These are phyloP conservation scores for Conistra vaccinii DNA, from an alignment of 2,888 invertebrate species.

Conservation along the genomic window DNA sequence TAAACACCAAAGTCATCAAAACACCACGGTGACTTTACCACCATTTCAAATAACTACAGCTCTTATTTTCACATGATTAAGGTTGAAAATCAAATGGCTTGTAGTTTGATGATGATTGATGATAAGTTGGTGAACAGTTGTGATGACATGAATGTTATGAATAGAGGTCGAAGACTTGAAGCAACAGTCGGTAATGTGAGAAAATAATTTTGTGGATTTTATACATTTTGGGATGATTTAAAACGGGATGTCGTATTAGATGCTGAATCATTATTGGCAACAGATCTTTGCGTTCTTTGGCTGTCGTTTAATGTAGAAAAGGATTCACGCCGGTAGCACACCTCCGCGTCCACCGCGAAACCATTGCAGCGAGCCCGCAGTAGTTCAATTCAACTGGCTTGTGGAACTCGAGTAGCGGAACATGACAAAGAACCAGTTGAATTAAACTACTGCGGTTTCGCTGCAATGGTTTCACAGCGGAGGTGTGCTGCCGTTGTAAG, in stretches of 20 bases:
- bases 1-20: constrained; percentile 79
- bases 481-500: too few relatives aligned
- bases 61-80: background rate
- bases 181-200: constrained; percentile 72
- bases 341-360: too few relatives aligned
- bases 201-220: constrained; percentile 70
- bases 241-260: constrained; percentile 1
- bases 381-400: too few relatives aligned
- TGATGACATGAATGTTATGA: constrained; percentile 83
- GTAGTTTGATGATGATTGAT: constrained; percentile 14
- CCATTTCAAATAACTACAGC: background rate
- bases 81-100: constrained; percentile 36
- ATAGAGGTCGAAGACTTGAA: constrained; percentile 83
- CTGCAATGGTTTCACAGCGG: too few relatives aligned
- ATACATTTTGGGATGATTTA: constrained; percentile 43
- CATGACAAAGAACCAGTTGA: too few relatives aligned
- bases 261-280: background rate
- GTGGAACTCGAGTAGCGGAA: too few relatives aligned
- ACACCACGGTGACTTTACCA: constrained; percentile 53
- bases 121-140: constrained; percentile 55
- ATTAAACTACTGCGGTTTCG: too few relatives aligned
- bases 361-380: too few relatives aligned
- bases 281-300: background rate
- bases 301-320: too few relatives aligned
- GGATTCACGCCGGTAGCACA: too few relatives aligned